These are phyloP conservation scores for Cecropterus lyciades DNA, from an alignment of 1,140 invertebrate genomes.

Conservation along the genomic window DNA sequence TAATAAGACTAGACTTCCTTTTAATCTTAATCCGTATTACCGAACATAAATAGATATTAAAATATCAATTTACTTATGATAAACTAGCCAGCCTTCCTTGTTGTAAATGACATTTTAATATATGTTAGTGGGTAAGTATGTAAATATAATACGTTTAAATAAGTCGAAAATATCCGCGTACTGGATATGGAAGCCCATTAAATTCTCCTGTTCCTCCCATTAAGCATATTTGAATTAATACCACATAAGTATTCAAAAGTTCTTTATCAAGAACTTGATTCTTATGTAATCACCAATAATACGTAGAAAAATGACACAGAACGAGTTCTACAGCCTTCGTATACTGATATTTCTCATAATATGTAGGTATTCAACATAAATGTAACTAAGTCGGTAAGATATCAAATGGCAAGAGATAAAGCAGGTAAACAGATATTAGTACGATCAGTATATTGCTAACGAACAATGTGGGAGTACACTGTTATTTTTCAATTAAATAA, in stretches of 20 bases:
- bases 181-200: conserved; percentile 4
- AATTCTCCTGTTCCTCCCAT: background rate
- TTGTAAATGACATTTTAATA: too few species aligned
- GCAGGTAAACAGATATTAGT: conserved; percentile 42
- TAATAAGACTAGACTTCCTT: too few species aligned
- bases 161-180: conserved; percentile 7
- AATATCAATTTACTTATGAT: too few species aligned
- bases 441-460: conserved; percentile 5
- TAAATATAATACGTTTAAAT: background rate
- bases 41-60: too few species aligned
- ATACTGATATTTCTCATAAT: background rate
- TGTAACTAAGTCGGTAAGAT: conserved; percentile 19
- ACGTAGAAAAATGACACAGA: conserved; percentile 7
- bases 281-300: conserved; percentile 1
- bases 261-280: conserved; percentile 1
- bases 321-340: conserved; percentile 12
- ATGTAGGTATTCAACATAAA: too few species aligned
- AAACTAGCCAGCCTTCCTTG: too few species aligned
- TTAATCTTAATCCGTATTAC: too few species aligned
- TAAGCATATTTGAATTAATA: conserved; percentile 15
- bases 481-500: conserved; percentile 16
- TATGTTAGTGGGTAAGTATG: background rate
- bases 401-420: conserved; percentile 57
- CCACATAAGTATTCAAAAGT: background rate
- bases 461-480: conserved; percentile 28